Conservation (phyloP, 2,888 invertebrate genomes). For the Acrobasis suavella region DNA sequence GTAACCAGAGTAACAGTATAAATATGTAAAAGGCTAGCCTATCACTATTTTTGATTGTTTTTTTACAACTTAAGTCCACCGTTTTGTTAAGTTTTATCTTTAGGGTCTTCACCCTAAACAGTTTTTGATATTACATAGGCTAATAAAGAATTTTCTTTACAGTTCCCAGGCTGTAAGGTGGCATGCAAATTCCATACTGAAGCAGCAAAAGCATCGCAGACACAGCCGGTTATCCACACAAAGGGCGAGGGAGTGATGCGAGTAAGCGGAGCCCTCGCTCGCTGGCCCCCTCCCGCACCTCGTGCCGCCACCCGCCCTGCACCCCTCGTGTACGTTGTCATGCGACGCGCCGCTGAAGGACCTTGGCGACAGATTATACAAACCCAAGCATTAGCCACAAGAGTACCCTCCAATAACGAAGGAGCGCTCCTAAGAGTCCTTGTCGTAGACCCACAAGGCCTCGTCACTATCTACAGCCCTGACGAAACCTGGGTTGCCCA, state of each 20-base stretch:
- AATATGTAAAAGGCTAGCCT: too few relatives aligned
- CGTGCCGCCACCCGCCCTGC: slow-evolving; percentile 80
- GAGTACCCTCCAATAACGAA: slow-evolving; percentile 85
- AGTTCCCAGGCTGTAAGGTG: slow-evolving; percentile 88
- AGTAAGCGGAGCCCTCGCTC: slow-evolving; percentile 84
- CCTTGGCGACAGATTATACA: slow-evolving; percentile 86
- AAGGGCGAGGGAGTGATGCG: slow-evolving; percentile 86
- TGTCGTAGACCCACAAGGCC: slow-evolving; percentile 86
- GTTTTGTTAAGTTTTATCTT: too few relatives aligned
- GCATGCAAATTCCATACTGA: slow-evolving; percentile 87
- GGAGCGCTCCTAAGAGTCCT: slow-evolving; percentile 86
- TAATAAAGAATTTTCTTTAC: slow-evolving; percentile 51
- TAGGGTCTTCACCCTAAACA: too few relatives aligned
- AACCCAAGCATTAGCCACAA: slow-evolving; percentile 84
- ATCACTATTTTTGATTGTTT: too few relatives aligned
- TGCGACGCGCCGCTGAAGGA: slow-evolving; percentile 84
- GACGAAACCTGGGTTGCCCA: slow-evolving; percentile 84
- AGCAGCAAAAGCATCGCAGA: slow-evolving; percentile 83
- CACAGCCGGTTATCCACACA: slow-evolving; percentile 87
- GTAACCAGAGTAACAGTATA: too few relatives aligned
- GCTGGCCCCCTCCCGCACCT: slow-evolving; percentile 85
- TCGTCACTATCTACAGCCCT: slow-evolving; percentile 87
- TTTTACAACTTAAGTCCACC: too few relatives aligned
- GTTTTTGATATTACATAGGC: neutral
- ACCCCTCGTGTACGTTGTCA: slow-evolving; percentile 86